Percentiles rank a stretch among this genome's conserved stretches.
Conservation (phyloP, 2,113 vertebrate genomes). For the Antigone vipio region DNA sequence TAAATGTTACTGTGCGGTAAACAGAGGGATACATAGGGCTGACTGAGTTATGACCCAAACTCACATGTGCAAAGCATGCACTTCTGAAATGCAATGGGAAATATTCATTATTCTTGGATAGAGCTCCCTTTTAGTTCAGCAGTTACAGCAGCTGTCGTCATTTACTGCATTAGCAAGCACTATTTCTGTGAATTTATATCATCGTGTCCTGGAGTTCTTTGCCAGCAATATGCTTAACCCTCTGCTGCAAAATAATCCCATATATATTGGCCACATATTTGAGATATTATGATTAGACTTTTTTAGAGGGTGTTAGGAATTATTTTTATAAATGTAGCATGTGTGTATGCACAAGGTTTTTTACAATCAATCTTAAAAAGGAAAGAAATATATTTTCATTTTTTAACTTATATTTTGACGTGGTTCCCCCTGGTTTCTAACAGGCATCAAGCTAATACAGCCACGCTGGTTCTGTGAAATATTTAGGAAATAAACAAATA, state of each 20-base stretch:
- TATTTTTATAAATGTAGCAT: conserved; percentile 47
- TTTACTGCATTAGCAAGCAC: conserved; percentile 50
- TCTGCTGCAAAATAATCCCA: conserved; percentile 37
- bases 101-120: conserved; percentile 48
- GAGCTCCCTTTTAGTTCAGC: conserved; percentile 51
- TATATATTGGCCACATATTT: conserved; percentile 55
- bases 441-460: neutral
- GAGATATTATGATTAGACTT: conserved; percentile 47
- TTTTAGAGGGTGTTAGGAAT: conserved; percentile 55
- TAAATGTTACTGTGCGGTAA: neutral
- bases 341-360: neutral
- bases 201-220: neutral
- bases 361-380: conserved; percentile 15
- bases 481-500: neutral
- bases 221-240: conserved; percentile 54
- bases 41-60: neutral
- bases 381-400: neutral
- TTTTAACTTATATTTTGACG: neutral
- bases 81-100: conserved; percentile 38
- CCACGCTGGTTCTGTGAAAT: neutral
- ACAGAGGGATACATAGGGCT: neutral
- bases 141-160: conserved; percentile 59
- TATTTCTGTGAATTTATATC: conserved; percentile 57
- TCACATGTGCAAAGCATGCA: conserved; percentile 33
- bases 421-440: neutral